phyloP scores from a whole-genome alignment of 2,113 vertebrate genomes.

The Pomatostomus ruficeps region DNA sequence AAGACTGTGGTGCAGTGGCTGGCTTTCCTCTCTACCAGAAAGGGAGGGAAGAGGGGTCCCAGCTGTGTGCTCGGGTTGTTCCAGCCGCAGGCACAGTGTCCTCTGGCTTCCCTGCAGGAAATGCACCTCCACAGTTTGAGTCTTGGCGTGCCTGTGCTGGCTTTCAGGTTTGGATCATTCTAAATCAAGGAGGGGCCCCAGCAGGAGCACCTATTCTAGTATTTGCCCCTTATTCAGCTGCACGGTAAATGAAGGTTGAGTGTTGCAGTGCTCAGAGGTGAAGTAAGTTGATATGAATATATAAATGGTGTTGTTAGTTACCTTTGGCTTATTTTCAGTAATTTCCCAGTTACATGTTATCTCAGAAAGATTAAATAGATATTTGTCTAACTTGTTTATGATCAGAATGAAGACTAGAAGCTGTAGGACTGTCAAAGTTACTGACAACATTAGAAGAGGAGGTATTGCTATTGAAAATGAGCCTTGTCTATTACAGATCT shows the following conservation, averaged over 20 bases:
- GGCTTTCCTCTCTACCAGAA: not conserved
- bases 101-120: not conserved
- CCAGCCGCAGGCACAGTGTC: fast-evolving
- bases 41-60: not conserved
- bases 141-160: fast-evolving
- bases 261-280: not conserved
- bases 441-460: not conserved
- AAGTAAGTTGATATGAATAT: not conserved
- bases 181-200: not conserved
- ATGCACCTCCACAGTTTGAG: fast-evolving
- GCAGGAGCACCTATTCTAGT: not conserved
- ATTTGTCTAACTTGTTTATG: not conserved
- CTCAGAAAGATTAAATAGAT: not conserved
- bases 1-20: not conserved
- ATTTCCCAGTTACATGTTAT: not conserved
- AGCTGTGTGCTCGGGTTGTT: fast-evolving
- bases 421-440: not conserved
- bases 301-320: not conserved
- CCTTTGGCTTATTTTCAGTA: not conserved
- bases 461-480: not conserved
- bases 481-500: not conserved
- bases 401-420: not conserved
- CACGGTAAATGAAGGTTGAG: not conserved
- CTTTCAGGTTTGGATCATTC: not conserved
- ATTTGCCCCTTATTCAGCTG: not conserved